phyloP scores from a whole-genome alignment of 2,888 invertebrate genomes.

The Theretra japonica region DNA sequence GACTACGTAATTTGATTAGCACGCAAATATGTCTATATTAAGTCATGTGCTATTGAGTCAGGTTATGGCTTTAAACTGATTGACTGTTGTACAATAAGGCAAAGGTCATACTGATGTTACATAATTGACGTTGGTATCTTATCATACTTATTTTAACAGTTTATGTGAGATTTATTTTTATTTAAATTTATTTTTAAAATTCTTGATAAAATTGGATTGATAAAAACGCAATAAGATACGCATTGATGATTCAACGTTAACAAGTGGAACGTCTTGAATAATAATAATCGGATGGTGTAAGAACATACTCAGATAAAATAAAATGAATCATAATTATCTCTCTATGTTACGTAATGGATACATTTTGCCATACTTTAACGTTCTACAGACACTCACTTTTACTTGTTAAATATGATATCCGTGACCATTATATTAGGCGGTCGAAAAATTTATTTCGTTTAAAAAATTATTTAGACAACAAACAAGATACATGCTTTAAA shows the following conservation, averaged over 20 bases:
- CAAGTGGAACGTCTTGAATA: not conserved
- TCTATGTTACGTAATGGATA: not conserved
- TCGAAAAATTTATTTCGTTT: too few species aligned
- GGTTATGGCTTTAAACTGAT: constrained; percentile 3
- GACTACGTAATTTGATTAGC: constrained; percentile 16
- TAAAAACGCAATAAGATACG: too few species aligned
- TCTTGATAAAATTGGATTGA: too few species aligned
- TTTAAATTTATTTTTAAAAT: too few species aligned
- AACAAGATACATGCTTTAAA: too few species aligned
- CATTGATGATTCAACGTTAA: not conserved
- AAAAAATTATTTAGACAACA: too few species aligned
- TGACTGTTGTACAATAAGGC: too few species aligned
- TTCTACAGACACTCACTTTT: not conserved
- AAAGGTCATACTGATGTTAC: too few species aligned
- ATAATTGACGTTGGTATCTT: too few species aligned
- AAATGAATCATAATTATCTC: not conserved
- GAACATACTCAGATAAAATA: not conserved
- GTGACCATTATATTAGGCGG: not conserved
- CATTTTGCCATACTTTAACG: not conserved
- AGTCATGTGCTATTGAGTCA: not conserved
- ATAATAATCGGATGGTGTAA: not conserved
- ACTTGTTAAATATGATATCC: not conserved
- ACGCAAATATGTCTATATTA: not conserved
- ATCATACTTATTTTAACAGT: too few species aligned
- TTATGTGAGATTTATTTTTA: too few species aligned